Evolutionary conservation across 2,113 vertebrate species (phyloP).

Genomic region (Nestor notabilis): DNA sequence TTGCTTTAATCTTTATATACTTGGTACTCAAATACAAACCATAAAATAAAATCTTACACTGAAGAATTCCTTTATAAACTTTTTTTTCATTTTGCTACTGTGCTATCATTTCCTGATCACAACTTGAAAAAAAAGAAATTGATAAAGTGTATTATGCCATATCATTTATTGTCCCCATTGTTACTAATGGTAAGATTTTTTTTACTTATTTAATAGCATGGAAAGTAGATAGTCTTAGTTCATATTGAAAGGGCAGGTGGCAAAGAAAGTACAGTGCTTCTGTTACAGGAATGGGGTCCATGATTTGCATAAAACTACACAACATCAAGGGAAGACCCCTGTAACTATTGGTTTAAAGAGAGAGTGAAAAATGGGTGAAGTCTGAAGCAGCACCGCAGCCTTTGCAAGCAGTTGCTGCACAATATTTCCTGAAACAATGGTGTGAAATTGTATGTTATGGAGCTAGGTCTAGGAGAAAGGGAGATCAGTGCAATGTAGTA

Average conservation of each 20-base stretch:
- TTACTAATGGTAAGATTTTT: neutral
- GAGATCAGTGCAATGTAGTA: neutral
- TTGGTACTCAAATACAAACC: neutral
- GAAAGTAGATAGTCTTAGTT: neutral
- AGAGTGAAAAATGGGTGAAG: neutral
- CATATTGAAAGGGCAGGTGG: neutral
- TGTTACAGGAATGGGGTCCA: neutral
- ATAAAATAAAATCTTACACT: neutral
- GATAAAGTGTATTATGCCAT: neutral
- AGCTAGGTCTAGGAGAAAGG: neutral
- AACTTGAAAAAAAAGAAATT: neutral
- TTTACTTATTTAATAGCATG: neutral
- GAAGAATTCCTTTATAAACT: neutral
- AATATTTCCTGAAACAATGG: neutral
- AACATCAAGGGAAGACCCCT: neutral
- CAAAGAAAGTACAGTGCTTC: neutral
- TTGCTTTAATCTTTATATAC: neutral
- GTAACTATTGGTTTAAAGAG: neutral
- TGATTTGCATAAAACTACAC: neutral
- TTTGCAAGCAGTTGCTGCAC: neutral
- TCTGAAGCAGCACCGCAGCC: neutral
- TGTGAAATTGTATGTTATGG: neutral
- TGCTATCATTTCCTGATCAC: neutral
- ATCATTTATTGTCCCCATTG: neutral
- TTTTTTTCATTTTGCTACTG: neutral